Conservation (phyloP, 2,113 vertebrate species). For the Piprites chloris region DNA sequence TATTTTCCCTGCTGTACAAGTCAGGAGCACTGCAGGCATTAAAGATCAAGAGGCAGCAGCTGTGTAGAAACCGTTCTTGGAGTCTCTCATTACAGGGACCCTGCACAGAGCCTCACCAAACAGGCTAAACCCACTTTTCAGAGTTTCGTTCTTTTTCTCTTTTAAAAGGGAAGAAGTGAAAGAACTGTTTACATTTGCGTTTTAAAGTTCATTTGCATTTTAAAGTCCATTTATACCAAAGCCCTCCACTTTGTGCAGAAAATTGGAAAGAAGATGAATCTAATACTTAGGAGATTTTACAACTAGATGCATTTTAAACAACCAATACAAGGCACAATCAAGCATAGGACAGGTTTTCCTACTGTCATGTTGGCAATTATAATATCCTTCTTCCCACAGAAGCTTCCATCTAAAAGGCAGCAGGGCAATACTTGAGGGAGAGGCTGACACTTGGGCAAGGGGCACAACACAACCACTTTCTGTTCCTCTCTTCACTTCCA, state of each 20-base stretch:
- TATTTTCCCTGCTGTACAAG: slow-evolving; percentile 54
- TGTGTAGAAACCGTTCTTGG: slow-evolving; percentile 36
- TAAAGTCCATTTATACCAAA: background rate
- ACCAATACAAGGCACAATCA: background rate
- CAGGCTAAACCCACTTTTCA: slow-evolving; percentile 1
- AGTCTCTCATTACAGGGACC: slow-evolving; percentile 50
- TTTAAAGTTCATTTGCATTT: slow-evolving; percentile 1
- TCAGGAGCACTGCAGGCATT: slow-evolving; percentile 32
- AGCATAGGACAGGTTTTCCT: background rate
- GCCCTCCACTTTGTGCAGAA: background rate
- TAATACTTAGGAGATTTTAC: background rate
- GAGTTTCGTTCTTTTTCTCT: background rate
- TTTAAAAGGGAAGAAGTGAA: background rate
- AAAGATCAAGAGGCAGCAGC: slow-evolving; percentile 62
- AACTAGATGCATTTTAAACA: background rate
- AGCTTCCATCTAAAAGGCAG: background rate
- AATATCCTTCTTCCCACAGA: background rate
- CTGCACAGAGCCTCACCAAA: slow-evolving; percentile 8
- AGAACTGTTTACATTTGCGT: background rate
- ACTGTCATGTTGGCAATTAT: background rate
- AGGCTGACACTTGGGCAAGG: background rate
- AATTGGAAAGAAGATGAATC: background rate
- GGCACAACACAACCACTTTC: background rate
- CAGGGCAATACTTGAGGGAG: background rate
- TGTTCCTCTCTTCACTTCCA: background rate